Evolutionary conservation across 1,140 invertebrate genomes (phyloP).

Genomic region (Hylaeus anthracinus): DNA sequence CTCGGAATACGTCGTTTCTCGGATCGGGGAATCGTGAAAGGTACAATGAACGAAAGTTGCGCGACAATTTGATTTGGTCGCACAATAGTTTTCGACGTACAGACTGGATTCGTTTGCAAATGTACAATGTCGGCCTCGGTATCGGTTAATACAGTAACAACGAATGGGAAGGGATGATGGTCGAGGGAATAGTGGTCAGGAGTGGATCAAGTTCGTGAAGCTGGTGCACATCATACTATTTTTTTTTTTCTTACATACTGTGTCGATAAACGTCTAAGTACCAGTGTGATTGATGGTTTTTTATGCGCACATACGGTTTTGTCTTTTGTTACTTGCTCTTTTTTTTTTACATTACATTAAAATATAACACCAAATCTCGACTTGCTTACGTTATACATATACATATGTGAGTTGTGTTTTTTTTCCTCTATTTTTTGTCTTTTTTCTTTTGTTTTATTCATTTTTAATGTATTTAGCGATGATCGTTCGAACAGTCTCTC

Average conservation of each 20-base stretch:
- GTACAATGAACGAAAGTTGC: constrained; percentile 33
- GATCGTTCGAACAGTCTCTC: constrained; percentile 60
- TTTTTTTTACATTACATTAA: constrained; percentile 63
- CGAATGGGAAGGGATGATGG: constrained; percentile 19
- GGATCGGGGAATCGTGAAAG: not conserved
- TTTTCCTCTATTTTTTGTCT: not conserved
- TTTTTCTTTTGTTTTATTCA: constrained; percentile 6
- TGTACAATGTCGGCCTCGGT: constrained; percentile 19
- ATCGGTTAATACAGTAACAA: constrained; percentile 28
- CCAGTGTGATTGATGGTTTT: constrained; percentile 23
- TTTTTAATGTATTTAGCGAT: constrained; percentile 39
- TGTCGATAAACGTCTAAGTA: constrained; percentile 44
- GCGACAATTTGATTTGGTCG: constrained; percentile 38
- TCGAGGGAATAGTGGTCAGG: not conserved
- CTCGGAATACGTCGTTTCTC: constrained; percentile 9
- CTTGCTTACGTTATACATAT: constrained; percentile 59
- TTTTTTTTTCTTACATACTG: constrained; percentile 43
- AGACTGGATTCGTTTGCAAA: constrained; percentile 20
- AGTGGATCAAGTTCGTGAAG: constrained; percentile 13
- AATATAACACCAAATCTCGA: constrained; percentile 67
- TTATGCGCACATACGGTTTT: constrained; percentile 39
- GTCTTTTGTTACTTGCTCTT: constrained; percentile 30
- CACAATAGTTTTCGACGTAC: constrained; percentile 33
- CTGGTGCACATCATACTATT: constrained; percentile 38
- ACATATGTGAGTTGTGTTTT: constrained; percentile 39